Evolutionary conservation across 2,888 invertebrate species (phyloP).

Genomic region (Phasia obesa): DNA sequence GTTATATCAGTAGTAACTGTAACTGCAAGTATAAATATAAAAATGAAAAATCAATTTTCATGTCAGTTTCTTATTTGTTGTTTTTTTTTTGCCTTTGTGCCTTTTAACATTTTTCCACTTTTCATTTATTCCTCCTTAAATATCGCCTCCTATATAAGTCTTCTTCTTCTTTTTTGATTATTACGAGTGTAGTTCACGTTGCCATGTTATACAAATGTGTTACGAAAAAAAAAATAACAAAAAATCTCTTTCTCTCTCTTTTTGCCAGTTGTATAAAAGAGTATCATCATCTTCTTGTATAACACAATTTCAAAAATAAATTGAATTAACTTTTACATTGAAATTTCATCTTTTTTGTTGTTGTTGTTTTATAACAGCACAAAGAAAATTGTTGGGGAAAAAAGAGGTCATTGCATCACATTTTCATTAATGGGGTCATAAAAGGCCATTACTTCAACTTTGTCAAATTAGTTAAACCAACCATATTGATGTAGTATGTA

Average conservation of each 20-base stretch:
- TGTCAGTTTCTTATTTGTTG: slow-evolving; percentile 31
- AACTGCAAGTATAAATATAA: slow-evolving; percentile 35
- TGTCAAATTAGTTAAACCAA: too few relatives aligned
- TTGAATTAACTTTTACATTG: slow-evolving; percentile 21
- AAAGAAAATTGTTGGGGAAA: not conserved
- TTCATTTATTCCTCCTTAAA: slow-evolving; percentile 23
- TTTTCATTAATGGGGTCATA: slow-evolving; percentile 47
- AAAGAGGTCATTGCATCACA: slow-evolving; percentile 59
- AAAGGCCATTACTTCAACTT: too few relatives aligned
- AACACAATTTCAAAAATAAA: slow-evolving; percentile 21
- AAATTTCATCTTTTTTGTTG: too few relatives aligned
- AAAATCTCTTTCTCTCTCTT: slow-evolving; percentile 13
- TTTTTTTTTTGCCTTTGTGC: not conserved
- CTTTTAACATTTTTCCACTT: slow-evolving; percentile 14
- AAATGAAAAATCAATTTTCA: slow-evolving; percentile 69
- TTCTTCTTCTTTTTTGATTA: not conserved
- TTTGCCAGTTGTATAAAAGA: slow-evolving; percentile 36
- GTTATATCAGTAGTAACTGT: slow-evolving; percentile 59
- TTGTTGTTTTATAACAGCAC: slow-evolving; percentile 4
- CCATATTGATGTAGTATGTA: too few relatives aligned
- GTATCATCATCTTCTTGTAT: slow-evolving; percentile 37
- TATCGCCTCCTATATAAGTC: not conserved
- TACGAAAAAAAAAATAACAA: not conserved
- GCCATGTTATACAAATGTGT: slow-evolving; percentile 58
- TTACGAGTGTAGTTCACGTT: slow-evolving; percentile 41